phyloP scores from a whole-genome alignment of 2,888 invertebrate species.

The Syrista parreyssii region DNA sequence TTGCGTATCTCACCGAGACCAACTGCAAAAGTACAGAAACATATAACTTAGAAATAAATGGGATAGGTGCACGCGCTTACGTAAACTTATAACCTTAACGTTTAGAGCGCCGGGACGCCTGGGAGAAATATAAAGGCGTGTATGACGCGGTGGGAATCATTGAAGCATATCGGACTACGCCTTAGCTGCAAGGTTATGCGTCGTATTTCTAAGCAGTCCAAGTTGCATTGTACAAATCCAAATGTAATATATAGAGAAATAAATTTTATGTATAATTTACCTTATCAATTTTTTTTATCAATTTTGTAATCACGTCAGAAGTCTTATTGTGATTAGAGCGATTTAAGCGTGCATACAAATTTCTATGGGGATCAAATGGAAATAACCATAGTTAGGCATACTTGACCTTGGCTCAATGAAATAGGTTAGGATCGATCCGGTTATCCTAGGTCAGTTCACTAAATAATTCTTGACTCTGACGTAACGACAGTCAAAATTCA shows the following conservation, averaged over 20 bases:
- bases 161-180: conserved; percentile 53
- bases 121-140: conserved; percentile 40
- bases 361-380: background rate
- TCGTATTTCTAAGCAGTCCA: background rate
- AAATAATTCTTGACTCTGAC: background rate
- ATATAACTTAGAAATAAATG: background rate
- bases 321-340: background rate
- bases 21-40: background rate
- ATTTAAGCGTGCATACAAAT: background rate
- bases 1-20: background rate
- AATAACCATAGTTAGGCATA: background rate
- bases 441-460: background rate
- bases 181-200: conserved; percentile 49
- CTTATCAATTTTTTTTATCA: background rate
- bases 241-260: background rate
- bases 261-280: too few relatives aligned
- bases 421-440: background rate
- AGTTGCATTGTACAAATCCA: background rate
- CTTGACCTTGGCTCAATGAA: background rate
- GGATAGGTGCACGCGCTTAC: conserved; percentile 16
- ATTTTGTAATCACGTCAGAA: background rate
- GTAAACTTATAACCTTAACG: conserved; percentile 33
- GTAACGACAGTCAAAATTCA: background rate
- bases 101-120: conserved; percentile 29
- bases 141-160: conserved; percentile 35